Evolutionary conservation across 2,888 invertebrate species (phyloP).

Genomic region (Stenotaenia linearis): DNA sequence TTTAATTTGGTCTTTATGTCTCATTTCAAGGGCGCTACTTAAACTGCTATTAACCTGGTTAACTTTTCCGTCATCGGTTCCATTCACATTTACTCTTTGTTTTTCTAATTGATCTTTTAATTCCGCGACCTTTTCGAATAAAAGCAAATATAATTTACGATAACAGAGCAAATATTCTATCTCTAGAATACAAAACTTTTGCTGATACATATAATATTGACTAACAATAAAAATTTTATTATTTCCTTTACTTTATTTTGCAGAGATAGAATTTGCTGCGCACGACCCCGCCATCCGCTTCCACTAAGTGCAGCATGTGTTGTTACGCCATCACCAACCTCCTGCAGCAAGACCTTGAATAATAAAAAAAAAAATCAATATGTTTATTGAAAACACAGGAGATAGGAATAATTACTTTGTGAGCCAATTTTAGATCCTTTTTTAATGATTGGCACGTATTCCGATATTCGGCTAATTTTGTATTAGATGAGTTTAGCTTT

Average conservation of each 20-base stretch:
- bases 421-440: slow-evolving; percentile 21
- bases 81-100: not conserved
- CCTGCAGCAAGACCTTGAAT: not conserved
- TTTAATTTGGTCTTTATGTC: slow-evolving; percentile 1
- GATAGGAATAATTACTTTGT: slow-evolving; percentile 31
- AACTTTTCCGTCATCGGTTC: not conserved
- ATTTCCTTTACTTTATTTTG: slow-evolving; percentile 26
- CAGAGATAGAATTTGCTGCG: slow-evolving; percentile 3
- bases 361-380: not conserved
- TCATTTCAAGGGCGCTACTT: not conserved
- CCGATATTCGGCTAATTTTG: slow-evolving; percentile 6
- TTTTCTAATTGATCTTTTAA: not conserved
- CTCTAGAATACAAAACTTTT: no score
- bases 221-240: not conserved
- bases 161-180: no score
- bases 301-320: not conserved
- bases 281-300: slow-evolving; percentile 14
- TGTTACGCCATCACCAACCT: slow-evolving; percentile 4
- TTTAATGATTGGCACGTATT: slow-evolving; percentile 28
- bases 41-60: not conserved
- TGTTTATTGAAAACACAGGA: not conserved
- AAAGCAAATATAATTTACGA: not conserved
- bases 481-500: slow-evolving; percentile 12
- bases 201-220: not conserved
- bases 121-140: not conserved